Base-by-base conservation (phyloP, 2,797 vertebrate genomes). In the Poeciliopsis paucimaculata region DNA sequence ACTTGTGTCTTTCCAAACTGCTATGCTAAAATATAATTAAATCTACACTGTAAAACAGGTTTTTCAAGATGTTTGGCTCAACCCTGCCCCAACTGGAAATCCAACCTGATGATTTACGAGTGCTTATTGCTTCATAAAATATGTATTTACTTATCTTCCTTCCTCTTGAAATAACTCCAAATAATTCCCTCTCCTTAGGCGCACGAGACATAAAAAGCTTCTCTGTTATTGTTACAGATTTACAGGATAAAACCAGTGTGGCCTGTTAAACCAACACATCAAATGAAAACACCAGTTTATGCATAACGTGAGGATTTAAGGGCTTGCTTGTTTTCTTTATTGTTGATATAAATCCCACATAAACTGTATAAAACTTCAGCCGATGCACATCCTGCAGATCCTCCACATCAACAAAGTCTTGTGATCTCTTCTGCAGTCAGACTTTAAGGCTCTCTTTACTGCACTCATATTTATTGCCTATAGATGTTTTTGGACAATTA, bases 41-140 rank as follows among this genome's bases (percentile, higher is more conserved):
- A 71, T 45, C 39, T 71, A 46, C 45, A 71, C 5, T 36, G 46
- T 51, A 41, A 66, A 75, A 31, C 73, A 28, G 53, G 73, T 60
- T 60, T 45, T 28, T 75, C 39, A 45, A 45, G 55, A 43, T 23
- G 43, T 47, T 34, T 20, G 10, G 64, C 57, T 46, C 36, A 41
- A 18, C 6, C n/a, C 11, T 20, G 53, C 45, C 39, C 73, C 26
- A 45, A 28, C 53, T 60, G n/a, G 39, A 43, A 71, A 16, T 28
- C 41, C 13, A n/a, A 28, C 41, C 41, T 45, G 26, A 71, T 45
- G 26, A n/a, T 41, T 71, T 45, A 28, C 0, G 26, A n/a, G 68
- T 46, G 13, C n/a, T 28, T 70, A 70, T 68, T 70, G 41, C 45
- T 45, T 15, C 41, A 70, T 70, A 70, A 70, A 3, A 26, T n/a